phyloP scores from a whole-genome alignment of 2,113 vertebrate genomes.

The Hippocampus zosterae region DNA sequence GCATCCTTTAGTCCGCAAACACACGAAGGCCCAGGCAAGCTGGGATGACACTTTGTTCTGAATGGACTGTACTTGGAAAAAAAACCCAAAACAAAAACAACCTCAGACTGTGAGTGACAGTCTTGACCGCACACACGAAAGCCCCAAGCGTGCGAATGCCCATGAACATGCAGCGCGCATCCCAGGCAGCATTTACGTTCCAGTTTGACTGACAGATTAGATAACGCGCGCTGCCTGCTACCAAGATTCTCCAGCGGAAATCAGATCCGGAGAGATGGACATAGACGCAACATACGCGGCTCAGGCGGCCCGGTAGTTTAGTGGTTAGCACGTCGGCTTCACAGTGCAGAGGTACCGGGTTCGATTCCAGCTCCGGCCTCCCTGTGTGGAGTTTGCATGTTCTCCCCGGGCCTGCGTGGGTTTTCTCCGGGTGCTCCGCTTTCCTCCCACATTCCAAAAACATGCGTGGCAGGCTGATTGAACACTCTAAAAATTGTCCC shows the following conservation, averaged over 20 bases:
- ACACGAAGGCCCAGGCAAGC: slow-evolving; percentile 52
- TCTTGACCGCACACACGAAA: slow-evolving; percentile 13
- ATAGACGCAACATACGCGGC: slow-evolving; percentile 5
- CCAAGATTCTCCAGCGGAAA: slow-evolving; percentile 34
- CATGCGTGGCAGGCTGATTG: too few species aligned
- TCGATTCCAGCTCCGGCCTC: too few species aligned
- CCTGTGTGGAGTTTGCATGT: too few species aligned
- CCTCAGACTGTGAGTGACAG: slow-evolving; percentile 54
- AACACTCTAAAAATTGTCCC: too few species aligned
- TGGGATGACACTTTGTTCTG: slow-evolving; percentile 20
- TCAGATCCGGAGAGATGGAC: slow-evolving; percentile 31
- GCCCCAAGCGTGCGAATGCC: slow-evolving; percentile 3
- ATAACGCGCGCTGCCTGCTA: slow-evolving; percentile 17
- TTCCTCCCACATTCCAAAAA: too few species aligned
- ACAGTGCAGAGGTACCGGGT: too few species aligned
- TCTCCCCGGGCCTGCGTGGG: too few species aligned
- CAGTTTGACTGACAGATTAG: slow-evolving; percentile 8
- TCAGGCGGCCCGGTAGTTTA: too few species aligned
- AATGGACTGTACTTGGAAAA: too few species aligned
- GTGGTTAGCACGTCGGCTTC: too few species aligned
- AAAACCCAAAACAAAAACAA: slow-evolving; percentile 10
- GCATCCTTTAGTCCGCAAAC: slow-evolving; percentile 64
- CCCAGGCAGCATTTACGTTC: slow-evolving; percentile 27
- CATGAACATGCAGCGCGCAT: slow-evolving; percentile 47
- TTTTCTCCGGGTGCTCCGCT: too few species aligned